Evolutionary conservation across 2,797 vertebrate species (phyloP).

Genomic region (Antrozous pallidus): DNA sequence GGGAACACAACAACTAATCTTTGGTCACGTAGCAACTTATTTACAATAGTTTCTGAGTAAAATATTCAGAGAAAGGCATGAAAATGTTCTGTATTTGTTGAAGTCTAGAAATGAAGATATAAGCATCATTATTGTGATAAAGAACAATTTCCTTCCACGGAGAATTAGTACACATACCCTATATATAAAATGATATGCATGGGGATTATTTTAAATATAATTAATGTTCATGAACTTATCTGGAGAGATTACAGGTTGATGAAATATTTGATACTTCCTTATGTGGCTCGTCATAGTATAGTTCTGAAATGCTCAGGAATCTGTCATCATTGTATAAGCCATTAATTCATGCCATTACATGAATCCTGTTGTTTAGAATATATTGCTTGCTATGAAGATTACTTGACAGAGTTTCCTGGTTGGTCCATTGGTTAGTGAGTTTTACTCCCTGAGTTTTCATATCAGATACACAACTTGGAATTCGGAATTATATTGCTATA

Average conservation of each 20-base stretch:
- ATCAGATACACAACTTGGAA: neutral
- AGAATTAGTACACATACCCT: neutral
- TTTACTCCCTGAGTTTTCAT: neutral
- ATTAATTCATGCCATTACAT: neutral
- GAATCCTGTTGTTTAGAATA: neutral
- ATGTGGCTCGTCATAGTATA: neutral
- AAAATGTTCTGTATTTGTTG: neutral
- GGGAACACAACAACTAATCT: neutral
- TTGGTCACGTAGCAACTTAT: neutral
- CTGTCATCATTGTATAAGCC: neutral
- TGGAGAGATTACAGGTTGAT: neutral
- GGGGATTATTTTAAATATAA: neutral
- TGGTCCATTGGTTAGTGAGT: neutral
- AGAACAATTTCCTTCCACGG: neutral
- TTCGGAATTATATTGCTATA: neutral
- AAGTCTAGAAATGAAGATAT: neutral
- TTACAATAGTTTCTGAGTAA: neutral
- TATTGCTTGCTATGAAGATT: neutral
- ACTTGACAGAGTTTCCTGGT: neutral
- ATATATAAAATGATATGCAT: neutral
- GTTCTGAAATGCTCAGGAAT: neutral
- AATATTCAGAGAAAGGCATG: neutral
- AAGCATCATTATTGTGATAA: neutral
- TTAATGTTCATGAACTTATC: neutral
- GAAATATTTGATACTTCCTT: neutral